Conservation (phyloP, 1,140 invertebrate genomes). For the Drosophila biarmipes region DNA sequence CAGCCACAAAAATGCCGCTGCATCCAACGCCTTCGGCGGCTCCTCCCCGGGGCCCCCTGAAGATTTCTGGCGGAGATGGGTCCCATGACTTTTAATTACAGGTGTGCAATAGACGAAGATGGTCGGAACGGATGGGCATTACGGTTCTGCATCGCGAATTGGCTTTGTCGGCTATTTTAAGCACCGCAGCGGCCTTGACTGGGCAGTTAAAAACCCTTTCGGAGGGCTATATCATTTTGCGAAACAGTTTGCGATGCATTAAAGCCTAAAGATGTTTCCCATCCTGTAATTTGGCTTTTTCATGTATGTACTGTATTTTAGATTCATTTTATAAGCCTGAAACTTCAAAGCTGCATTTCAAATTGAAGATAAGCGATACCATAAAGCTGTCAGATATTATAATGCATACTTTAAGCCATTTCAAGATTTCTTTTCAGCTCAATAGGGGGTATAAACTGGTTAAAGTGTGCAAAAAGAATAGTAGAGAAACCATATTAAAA, state of each 20-base stretch:
- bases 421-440: conserved; percentile 18
- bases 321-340: too few species aligned
- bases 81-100: conserved; percentile 56
- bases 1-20: conserved; percentile 10
- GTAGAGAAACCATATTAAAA: not conserved
- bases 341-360: not conserved
- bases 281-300: not conserved
- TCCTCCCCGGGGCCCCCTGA: conserved; percentile 6
- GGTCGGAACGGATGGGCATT: conserved; percentile 22
- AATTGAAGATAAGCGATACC: not conserved
- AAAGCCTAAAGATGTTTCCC: not conserved
- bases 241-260: not conserved
- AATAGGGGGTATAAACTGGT: conserved; percentile 22
- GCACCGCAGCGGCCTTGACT: conserved; percentile 11
- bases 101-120: conserved; percentile 39
- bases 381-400: conserved; percentile 22
- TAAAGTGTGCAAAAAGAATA: not conserved
- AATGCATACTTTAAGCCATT: conserved; percentile 8
- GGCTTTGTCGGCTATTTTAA: conserved; percentile 33
- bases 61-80: conserved; percentile 17
- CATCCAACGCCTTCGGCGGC: conserved; percentile 23
- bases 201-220: conserved; percentile 1
- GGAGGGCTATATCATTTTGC: not conserved
- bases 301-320: too few species aligned
- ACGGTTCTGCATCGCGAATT: conserved; percentile 15